A percentile compares a stretch with the other conserved stretches of the same genome.
Conservation (phyloP, 2,888 invertebrate species). For the Gari tellinella region DNA sequence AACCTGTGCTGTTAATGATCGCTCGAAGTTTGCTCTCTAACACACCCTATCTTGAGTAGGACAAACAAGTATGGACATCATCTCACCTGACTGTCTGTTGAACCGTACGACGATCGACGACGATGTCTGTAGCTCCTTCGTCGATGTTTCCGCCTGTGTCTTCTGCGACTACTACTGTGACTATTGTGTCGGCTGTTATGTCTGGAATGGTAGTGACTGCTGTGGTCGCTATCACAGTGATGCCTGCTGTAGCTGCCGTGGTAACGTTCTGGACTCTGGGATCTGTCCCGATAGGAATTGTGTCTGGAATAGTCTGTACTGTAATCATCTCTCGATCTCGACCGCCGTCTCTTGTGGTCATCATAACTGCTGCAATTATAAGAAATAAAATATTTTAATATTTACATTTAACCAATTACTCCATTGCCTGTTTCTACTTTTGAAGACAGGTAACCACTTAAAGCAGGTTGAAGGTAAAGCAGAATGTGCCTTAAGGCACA, state of each 20-base stretch:
- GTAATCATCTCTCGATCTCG: conserved; percentile 57
- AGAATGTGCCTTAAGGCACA: too few relatives aligned
- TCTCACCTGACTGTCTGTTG: conserved; percentile 72
- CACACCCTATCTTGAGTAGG: too few relatives aligned
- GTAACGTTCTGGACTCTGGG: conserved; percentile 45
- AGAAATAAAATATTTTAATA: background rate
- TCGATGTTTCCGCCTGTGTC: conserved; percentile 59
- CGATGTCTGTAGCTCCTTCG: conserved; percentile 66
- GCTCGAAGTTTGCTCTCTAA: too few relatives aligned
- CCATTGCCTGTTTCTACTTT: too few relatives aligned
- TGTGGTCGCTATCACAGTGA: conserved; percentile 54
- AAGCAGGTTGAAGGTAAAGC: too few relatives aligned
- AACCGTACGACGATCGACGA: conserved; percentile 63
- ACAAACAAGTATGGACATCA: background rate
- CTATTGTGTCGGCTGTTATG: conserved; percentile 61
- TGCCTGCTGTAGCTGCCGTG: conserved; percentile 52
- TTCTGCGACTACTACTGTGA: conserved; percentile 58
- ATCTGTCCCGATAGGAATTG: conserved; percentile 59
- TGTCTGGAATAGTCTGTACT: conserved; percentile 51
- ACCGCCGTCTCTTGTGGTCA: conserved; percentile 33
- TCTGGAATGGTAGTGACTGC: conserved; percentile 66
- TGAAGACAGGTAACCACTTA: too few relatives aligned
- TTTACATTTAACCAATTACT: too few relatives aligned
- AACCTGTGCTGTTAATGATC: too few relatives aligned
- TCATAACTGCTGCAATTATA: conserved; percentile 21